Conservation (phyloP, 92 coral and sea anemone species). For the Porites evermanni region DNA sequence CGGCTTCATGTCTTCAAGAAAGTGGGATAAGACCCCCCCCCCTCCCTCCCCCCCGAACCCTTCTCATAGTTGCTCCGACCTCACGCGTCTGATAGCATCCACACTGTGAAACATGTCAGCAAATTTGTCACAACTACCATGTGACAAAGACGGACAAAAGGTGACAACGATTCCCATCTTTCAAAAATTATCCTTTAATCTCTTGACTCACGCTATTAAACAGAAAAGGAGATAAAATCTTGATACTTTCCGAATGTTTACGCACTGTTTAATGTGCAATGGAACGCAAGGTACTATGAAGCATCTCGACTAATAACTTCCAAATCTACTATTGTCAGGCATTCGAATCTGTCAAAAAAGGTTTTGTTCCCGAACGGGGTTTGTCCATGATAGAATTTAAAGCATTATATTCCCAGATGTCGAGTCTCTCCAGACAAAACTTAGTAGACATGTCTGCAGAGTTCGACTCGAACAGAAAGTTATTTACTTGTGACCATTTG, state of each 20-base stretch:
- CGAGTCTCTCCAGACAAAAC: neutral
- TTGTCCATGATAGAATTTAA: no score
- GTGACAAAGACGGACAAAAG: neutral
- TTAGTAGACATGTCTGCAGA: neutral
- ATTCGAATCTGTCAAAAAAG: no score
- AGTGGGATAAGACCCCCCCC: neutral
- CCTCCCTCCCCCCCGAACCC: neutral
- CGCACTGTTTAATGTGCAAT: no score
- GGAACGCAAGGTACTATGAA: no score
- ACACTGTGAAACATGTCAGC: neutral
- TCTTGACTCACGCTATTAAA: slow-evolving; percentile 4
- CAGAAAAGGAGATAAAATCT: slow-evolving; percentile 30
- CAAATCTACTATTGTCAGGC: no score
- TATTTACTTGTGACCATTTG: neutral
- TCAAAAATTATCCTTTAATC: neutral
- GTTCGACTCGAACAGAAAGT: neutral
- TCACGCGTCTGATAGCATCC: neutral
- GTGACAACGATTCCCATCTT: neutral
- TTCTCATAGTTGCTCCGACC: neutral
- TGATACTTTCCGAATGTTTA: neutral
- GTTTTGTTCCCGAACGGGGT: no score
- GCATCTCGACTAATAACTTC: no score
- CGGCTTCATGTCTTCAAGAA: neutral
- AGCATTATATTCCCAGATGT: neutral
- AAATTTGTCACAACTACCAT: neutral